These are phyloP conservation scores for Macrostomum lignano DNA, from an alignment of 1,140 invertebrate species.

Conservation along the genomic window DNA sequence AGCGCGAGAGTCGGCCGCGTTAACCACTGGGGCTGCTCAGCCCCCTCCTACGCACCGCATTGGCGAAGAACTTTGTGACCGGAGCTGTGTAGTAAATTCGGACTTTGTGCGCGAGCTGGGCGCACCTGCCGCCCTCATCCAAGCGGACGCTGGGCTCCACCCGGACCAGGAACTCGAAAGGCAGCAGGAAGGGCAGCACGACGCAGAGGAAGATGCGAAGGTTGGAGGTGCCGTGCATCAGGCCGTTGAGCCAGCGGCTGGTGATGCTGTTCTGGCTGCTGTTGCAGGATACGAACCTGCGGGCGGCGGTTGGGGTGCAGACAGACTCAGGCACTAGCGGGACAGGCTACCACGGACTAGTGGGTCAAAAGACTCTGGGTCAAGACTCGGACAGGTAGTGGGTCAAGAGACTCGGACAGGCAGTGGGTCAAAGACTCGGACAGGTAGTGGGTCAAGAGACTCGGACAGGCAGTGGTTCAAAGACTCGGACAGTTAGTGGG, in stretches of 20 bases:
- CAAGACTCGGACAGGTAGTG: too few species aligned
- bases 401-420: too few species aligned
- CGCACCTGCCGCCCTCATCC: background rate
- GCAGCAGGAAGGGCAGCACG: background rate
- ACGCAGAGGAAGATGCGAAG: background rate
- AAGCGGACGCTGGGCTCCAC: background rate
- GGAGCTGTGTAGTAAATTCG: background rate
- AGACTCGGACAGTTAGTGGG: too few species aligned
- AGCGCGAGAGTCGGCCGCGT: too few species aligned
- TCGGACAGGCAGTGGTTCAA: too few species aligned
- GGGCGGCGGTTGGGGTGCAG: too few species aligned
- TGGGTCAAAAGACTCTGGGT: too few species aligned
- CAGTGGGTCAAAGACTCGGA: too few species aligned
- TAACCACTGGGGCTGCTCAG: background rate
- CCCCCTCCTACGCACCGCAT: background rate
- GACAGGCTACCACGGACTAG: too few species aligned
- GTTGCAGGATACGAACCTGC: slow-evolving; percentile 2
- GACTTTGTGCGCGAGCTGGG: background rate
- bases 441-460: too few species aligned
- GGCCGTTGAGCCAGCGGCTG: slow-evolving; percentile 2
- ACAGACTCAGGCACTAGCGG: too few species aligned
- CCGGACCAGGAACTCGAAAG: background rate
- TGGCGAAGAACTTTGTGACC: slow-evolving; percentile 1
- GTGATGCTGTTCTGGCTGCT: slow-evolving; percentile 3
- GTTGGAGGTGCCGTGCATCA: background rate